These are phyloP conservation scores for Hyperoodon ampullatus DNA, from an alignment of 2,113 vertebrate genomes.

Conservation along the genomic window DNA sequence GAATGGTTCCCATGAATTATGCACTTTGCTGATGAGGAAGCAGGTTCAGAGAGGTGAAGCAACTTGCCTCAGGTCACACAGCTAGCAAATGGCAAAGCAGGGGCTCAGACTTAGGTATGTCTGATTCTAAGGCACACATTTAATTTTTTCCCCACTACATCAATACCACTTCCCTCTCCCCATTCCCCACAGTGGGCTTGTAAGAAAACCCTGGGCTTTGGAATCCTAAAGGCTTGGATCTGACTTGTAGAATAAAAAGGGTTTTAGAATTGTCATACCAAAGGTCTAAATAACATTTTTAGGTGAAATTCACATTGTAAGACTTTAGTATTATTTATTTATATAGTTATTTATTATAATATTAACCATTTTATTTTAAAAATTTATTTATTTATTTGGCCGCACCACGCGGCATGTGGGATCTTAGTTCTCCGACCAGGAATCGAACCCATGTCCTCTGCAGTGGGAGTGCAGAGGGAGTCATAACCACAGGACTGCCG, in stretches of 20 bases:
- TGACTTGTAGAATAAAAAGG: neutral
- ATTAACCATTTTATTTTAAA: neutral
- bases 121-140: neutral
- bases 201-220: neutral
- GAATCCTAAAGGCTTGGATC: neutral
- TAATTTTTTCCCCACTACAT: neutral
- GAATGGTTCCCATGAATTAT: neutral
- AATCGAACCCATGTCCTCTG: neutral
- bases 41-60: neutral
- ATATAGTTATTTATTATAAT: no score
- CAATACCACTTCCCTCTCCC: neutral
- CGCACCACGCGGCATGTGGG: no score
- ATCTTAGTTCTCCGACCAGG: neutral
- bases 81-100: neutral
- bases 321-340: no score
- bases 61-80: neutral
- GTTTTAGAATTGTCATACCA: neutral
- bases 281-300: neutral
- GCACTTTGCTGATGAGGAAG: neutral
- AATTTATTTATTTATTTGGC: no score
- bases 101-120: neutral
- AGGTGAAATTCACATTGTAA: neutral
- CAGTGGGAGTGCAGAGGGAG: neutral
- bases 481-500: neutral
- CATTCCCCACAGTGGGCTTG: neutral